These are phyloP conservation scores for Eupithecia abbreviata DNA, from an alignment of 2,888 invertebrate genomes.

Conservation along the genomic window DNA sequence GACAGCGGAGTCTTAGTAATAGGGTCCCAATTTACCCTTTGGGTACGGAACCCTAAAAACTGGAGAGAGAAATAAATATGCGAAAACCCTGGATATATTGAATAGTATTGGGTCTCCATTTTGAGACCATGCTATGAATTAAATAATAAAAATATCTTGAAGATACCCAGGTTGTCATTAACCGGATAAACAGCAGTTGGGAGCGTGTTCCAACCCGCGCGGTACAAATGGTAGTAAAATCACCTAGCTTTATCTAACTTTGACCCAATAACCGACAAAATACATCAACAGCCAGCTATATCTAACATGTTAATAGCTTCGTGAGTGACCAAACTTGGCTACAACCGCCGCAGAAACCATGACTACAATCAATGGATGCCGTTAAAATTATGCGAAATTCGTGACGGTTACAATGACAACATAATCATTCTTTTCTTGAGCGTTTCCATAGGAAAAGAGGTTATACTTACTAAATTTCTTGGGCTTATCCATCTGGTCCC, in stretches of 20 bases:
- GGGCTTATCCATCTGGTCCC: neutral
- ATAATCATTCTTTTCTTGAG: neutral
- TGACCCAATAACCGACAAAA: neutral
- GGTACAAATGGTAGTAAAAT: too few species aligned
- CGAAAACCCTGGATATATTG: neutral
- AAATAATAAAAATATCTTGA: too few species aligned
- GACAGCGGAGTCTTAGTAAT: too few species aligned
- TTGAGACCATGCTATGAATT: neutral
- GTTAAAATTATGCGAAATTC: constrained; percentile 34
- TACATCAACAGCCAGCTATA: neutral
- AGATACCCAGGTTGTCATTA: too few species aligned
- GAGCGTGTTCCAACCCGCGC: too few species aligned
- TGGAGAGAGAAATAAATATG: neutral
- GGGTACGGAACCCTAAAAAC: too few species aligned
- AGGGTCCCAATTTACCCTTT: too few species aligned
- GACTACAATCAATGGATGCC: constrained; percentile 31
- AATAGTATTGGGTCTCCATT: neutral
- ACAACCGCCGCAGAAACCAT: constrained; percentile 28
- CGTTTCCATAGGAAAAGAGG: neutral
- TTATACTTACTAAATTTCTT: neutral
- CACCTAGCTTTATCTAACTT: neutral
- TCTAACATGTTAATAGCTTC: constrained; percentile 21
- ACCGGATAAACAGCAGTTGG: too few species aligned
- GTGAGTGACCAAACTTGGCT: constrained; percentile 36
- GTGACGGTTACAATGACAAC: constrained; percentile 20